These are phyloP conservation scores for Daptonema setosum DNA, from an alignment of 2,888 invertebrate species.

Conservation along the genomic window DNA sequence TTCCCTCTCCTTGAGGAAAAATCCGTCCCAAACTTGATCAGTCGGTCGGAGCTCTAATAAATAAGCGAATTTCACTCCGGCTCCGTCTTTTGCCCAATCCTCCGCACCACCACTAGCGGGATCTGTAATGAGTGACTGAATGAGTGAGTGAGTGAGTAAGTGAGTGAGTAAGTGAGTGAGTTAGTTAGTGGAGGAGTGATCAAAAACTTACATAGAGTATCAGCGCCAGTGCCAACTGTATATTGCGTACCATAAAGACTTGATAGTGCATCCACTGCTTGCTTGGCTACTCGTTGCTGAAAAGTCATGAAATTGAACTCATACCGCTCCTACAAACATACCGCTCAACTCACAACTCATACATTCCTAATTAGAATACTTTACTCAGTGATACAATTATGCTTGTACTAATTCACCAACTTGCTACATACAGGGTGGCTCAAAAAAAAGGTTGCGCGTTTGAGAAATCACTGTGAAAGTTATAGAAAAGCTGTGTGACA, in stretches of 20 bases:
- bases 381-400: too few relatives aligned
- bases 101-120: constrained; percentile 21
- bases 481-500: too few relatives aligned
- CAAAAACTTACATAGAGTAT: constrained; percentile 18
- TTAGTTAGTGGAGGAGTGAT: background rate
- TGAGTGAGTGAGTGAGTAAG: background rate
- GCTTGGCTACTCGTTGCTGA: constrained; percentile 21
- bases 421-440: too few relatives aligned
- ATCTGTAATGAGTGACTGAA: constrained; percentile 9
- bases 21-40: constrained; percentile 23
- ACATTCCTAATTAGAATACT: too few relatives aligned
- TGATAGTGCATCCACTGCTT: constrained; percentile 19
- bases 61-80: constrained; percentile 23
- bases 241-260: constrained; percentile 23
- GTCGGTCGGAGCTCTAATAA: constrained; percentile 25
- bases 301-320: constrained; percentile 1
- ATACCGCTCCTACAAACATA: too few relatives aligned
- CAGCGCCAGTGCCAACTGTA: constrained; percentile 23
- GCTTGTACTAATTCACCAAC: too few relatives aligned
- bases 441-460: too few relatives aligned
- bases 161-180: background rate
- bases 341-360: background rate
- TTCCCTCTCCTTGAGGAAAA: constrained; percentile 20
- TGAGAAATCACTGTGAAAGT: too few relatives aligned
- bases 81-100: constrained; percentile 25